Conservation (phyloP, 2,888 invertebrate genomes). For the Seira ritae region DNA sequence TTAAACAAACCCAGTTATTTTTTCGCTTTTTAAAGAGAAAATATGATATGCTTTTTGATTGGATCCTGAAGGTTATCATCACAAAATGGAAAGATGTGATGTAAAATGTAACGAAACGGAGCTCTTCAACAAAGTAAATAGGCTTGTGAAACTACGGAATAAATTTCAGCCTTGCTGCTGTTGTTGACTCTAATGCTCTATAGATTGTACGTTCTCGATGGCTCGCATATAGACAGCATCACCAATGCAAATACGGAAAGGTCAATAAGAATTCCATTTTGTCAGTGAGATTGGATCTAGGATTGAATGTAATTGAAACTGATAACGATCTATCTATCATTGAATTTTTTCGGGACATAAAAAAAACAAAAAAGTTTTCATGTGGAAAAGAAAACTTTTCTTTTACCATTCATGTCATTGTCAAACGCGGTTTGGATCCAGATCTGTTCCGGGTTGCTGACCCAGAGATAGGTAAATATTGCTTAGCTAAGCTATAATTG, state of each 20-base stretch:
- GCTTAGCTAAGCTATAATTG: background rate
- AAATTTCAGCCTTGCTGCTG: too few relatives aligned
- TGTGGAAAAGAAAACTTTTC: background rate
- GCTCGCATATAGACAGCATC: background rate
- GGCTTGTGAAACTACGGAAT: too few relatives aligned
- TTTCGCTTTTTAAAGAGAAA: background rate
- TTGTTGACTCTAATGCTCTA: too few relatives aligned
- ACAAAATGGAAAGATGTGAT: background rate
- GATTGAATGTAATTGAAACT: constrained; percentile 2
- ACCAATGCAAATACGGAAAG: constrained; percentile 1
- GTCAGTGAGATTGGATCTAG: background rate
- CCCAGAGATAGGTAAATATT: background rate
- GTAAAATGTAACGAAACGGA: too few relatives aligned
- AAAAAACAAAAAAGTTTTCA: constrained; percentile 5
- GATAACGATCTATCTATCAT: background rate
- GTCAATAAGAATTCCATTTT: background rate
- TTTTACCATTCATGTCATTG: background rate
- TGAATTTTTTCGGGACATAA: background rate
- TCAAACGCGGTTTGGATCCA: constrained; percentile 1
- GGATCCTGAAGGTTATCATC: background rate
- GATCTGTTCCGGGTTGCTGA: constrained; percentile 8
- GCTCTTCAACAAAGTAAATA: too few relatives aligned
- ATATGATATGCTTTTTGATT: background rate
- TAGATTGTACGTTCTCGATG: too few relatives aligned
- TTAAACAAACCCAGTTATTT: constrained; percentile 4